Base-by-base conservation (phyloP, 2,113 vertebrate species). In the Hippoglossus stenolepis region DNA sequence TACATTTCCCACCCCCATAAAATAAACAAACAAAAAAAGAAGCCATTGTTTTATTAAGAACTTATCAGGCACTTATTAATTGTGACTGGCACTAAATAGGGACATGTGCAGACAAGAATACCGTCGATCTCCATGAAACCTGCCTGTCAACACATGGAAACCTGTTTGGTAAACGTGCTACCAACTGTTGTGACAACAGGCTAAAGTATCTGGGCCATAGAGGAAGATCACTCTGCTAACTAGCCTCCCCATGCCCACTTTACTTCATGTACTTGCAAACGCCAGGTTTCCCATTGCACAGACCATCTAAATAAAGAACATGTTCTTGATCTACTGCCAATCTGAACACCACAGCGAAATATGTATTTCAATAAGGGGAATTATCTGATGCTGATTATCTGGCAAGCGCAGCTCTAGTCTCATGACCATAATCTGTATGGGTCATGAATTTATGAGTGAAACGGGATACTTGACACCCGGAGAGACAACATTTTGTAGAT, bases 121-220 rank as follows among this genome's bases (percentile, higher is more conserved):
- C 0, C 0, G 14, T 49, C 49, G 14, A 65, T 64, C 18, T 53
- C n/a, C 24, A 7, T 49, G 3, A 77, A 56, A 73, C 56, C 31
- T 72, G 35, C 2, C 26, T 8, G 54, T 49, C 63, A 66, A 68
- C 72, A 74, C 64, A 86, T 83, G 73, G 75, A 61, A 77, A 86
- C 31, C 23, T 89, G 75, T 35, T 61, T 61, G 12, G 35, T 28
- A 62, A 76, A 84, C 65, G 20, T 70, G 73, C 26, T 14, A 63
- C 10, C 75, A 79, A 84, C 83, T 85, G 84, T 24, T 75, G 49
- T 64, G 66, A 65, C 64, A 77, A 45, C 60, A 38, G 67, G 3
- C 28, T 20, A 23, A 60, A 65, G 67, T 84, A 67, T 75, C 65
- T 75, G 26, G 53, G 47, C 47, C n/a, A 14, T 26, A 59, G 23